phyloP scores from a whole-genome alignment of 2,113 vertebrate genomes.

The Vidua chalybeata region DNA sequence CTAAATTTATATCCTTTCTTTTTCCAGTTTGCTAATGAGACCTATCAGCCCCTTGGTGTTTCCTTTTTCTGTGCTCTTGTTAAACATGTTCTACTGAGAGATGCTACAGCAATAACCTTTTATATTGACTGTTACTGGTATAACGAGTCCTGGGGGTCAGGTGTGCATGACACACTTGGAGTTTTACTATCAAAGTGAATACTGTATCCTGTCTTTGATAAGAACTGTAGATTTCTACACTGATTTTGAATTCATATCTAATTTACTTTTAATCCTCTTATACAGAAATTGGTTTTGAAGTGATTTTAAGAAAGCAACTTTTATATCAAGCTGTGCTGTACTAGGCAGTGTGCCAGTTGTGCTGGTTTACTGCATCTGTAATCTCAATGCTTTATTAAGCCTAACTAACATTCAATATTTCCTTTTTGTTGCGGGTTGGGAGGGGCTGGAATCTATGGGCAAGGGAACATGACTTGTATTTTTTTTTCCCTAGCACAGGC shows the following conservation, averaged over 20 bases:
- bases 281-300: conserved; percentile 70
- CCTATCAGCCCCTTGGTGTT: background rate
- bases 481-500: conserved; percentile 53
- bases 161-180: conserved; percentile 8
- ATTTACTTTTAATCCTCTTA: conserved; percentile 75
- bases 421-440: conserved; percentile 55
- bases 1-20: background rate
- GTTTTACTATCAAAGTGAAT: conserved; percentile 47
- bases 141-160: conserved; percentile 28
- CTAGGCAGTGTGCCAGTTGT: conserved; percentile 41
- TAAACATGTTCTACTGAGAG: conserved; percentile 63
- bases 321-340: conserved; percentile 65
- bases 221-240: conserved; percentile 76
- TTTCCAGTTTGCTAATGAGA: conserved; percentile 28
- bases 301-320: conserved; percentile 72
- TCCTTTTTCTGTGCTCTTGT: conserved; percentile 9
- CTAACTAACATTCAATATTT: conserved; percentile 56
- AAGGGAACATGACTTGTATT: conserved; percentile 24
- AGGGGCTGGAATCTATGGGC: conserved; percentile 2
- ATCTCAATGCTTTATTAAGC: conserved; percentile 59
- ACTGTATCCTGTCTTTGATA: conserved; percentile 72
- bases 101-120: conserved; percentile 78
- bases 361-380: conserved; percentile 60
- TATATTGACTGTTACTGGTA: conserved; percentile 60
- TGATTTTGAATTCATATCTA: conserved; percentile 72